Base-by-base conservation (phyloP, 2,113 vertebrate genomes). In the Falco punctatus region DNA sequence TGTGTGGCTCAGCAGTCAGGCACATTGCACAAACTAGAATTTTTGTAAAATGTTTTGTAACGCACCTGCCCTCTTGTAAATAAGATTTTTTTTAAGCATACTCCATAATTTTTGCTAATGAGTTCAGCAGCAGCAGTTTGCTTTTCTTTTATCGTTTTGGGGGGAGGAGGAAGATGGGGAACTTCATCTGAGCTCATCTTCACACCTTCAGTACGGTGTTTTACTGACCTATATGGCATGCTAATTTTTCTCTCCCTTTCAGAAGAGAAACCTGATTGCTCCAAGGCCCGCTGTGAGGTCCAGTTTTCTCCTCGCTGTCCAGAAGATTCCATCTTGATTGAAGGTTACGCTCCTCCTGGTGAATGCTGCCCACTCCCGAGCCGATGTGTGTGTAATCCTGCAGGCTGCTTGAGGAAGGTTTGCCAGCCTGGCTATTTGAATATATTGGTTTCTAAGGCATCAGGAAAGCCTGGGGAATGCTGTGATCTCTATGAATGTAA, bases 401-500 rank as follows among this genome's bases (percentile, higher is more conserved):
- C 99, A 52, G 98, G 99, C 79, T 99, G 99, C 93, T 96, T 99
- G 95, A 98, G 98, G 95, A 99, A 99, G 96, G 99, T 99, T 92
- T 99, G 99, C 98, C 99, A 99, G 6, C 99, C 98, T 9, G 98
- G 99, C 72, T 98, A 98, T 95, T 98, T 99, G 97, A 99, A 99
- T 96, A 99, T 99, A 82, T 94, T 99, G 70, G 98, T 99, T 91
- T 99, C 99, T 52, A 99, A 99, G 95, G 98, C 98, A 93, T 99
- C 98, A 66, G 98, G 98, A 96, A 99, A 99, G 81, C 99, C 99
- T 23, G 99, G 99, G 42, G 98, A 99, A 95, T 99, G 99, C 94
- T 99, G 99, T 94, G 99, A 99, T 97, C 98, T 99, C 81, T 99
- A 99, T 96, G 99, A 99, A 97, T 99, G 99, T 98, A 99, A 99